Evolutionary conservation across 1,140 invertebrate species (phyloP), one percentile per base, ranked within the genome.

Genomic region (Psix sp.): DNA sequence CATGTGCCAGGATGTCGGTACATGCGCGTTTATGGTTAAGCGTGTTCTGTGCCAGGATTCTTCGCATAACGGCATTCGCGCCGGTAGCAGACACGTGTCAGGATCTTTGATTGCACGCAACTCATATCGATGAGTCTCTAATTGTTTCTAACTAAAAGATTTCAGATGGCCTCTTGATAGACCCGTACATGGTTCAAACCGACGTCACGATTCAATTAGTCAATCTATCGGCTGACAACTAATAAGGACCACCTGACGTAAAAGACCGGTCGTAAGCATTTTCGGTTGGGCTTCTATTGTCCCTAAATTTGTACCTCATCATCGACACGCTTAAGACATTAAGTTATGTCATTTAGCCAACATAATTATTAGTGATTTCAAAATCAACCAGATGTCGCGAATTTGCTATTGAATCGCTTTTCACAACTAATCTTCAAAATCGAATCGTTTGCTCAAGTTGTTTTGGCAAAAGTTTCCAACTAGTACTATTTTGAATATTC

Each of bases 1-100:
- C 59, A 39, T 65, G 52, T 63, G 45, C 56, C 75, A 76, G 78
- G 68, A 79, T 70, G 71, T 71, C 67, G 36, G 60, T 68, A 57
- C 54, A 68, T 33, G 54, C 43, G 52, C 56, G 54, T 63, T 73
- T 67, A 70, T 48, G 73, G 54, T 40, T 7, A 57, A 46, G 68
- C 48, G 38, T 74, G 62, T 77, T 60, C 66, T 57, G 56, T 20
- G 60, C 65, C 60, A 67, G 57, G 57, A 77, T 72, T 62, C 57
- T 42, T 31, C 43, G 54, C 67, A 59, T 83, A 83, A 83, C 81
- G 81, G 81, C 77, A 83, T 80, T 43, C 73, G 33, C 29, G 24
- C 51, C 63, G 52, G 68, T 73, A 59, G 77, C 67, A 48, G 5
- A 48, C 79, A 77, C 76, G 76, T 77, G 79, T 60, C 80, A 73